These are phyloP conservation scores for Phyllostomus hastatus DNA, from an alignment of 2,113 vertebrate species.

Conservation along the genomic window DNA sequence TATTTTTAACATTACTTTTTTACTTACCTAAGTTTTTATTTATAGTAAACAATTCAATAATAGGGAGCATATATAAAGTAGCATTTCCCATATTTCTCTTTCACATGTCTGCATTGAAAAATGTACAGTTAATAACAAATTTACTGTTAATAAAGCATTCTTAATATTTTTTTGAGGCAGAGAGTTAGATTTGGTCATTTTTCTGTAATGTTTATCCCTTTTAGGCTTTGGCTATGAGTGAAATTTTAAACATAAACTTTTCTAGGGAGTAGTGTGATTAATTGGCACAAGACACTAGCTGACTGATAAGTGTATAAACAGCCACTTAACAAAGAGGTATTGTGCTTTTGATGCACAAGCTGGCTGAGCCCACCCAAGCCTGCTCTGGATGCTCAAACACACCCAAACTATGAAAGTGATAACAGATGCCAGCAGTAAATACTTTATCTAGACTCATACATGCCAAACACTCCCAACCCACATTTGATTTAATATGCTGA, in stretches of 20 bases:
- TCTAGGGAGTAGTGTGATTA: slow-evolving; percentile 7
- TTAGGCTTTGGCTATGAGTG: slow-evolving; percentile 7
- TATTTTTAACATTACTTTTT: slow-evolving; percentile 24
- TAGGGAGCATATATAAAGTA: background rate
- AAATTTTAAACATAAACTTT: slow-evolving; percentile 47
- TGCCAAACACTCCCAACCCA: slow-evolving; percentile 20
- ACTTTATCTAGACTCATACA: slow-evolving; percentile 59
- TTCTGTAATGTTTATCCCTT: slow-evolving; percentile 43
- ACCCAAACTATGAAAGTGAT: slow-evolving; percentile 60
- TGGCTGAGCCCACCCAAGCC: slow-evolving; percentile 68
- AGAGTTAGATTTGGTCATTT: background rate
- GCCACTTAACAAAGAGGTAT: slow-evolving; percentile 65
- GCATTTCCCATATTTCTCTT: background rate
- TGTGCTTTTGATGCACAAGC: slow-evolving; percentile 51
- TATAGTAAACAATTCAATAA: background rate
- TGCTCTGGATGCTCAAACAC: slow-evolving; percentile 68
- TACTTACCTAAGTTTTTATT: background rate
- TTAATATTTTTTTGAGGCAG: background rate
- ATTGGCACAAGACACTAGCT: slow-evolving; percentile 23
- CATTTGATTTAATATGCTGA: slow-evolving; percentile 41
- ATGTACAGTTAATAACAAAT: background rate
- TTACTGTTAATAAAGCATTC: background rate
- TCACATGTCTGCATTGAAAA: background rate
- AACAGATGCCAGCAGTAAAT: slow-evolving; percentile 65
- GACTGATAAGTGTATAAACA: slow-evolving; percentile 64